These are phyloP conservation scores for Drosophila pallidifrons DNA, from an alignment of 1,140 invertebrate genomes.

Conservation along the genomic window DNA sequence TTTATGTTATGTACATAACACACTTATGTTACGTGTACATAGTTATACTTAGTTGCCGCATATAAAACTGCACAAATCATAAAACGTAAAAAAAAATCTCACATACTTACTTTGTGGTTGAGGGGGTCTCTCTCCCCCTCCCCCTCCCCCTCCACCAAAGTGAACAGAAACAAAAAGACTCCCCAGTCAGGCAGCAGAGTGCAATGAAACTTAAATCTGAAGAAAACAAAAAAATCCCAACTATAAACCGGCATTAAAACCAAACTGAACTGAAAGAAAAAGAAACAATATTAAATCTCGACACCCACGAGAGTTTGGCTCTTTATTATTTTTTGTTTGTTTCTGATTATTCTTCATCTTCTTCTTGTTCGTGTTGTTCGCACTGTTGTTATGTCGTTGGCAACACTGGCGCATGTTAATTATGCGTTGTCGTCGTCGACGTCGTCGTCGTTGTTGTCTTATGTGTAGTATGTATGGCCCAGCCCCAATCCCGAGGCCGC, in stretches of 20 bases:
- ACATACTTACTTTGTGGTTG: constrained; percentile 23
- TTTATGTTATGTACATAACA: constrained; percentile 24
- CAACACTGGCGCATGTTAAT: constrained; percentile 79
- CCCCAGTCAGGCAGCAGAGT: constrained; percentile 29
- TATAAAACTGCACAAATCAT: constrained; percentile 50
- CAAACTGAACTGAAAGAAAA: constrained; percentile 12
- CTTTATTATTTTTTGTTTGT: constrained; percentile 17
- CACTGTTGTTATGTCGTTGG: constrained; percentile 57
- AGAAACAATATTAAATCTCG: constrained; percentile 43
- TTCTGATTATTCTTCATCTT: constrained; percentile 20
- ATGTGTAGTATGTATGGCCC: constrained; percentile 5
- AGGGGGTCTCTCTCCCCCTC: constrained; percentile 1
- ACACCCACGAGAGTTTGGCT: constrained; percentile 61
- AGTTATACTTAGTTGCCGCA: constrained; percentile 32
- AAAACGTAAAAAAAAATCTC: constrained; percentile 29
- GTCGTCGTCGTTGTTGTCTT: constrained; percentile 26
- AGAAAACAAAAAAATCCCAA: constrained; percentile 30
- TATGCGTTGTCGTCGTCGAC: constrained; percentile 60
- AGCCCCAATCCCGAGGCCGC: constrained; percentile 5
- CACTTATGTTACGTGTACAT: constrained; percentile 8
- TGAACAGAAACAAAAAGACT: constrained; percentile 3
- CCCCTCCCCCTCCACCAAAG: not conserved
- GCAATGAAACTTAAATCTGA: constrained; percentile 51
- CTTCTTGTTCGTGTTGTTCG: constrained; percentile 38
- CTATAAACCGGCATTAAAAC: constrained; percentile 43